Evolutionary conservation across 2,888 invertebrate genomes (phyloP), one percentile per base, ranked within the genome.

Genomic region (Xestia sexstrigata): DNA sequence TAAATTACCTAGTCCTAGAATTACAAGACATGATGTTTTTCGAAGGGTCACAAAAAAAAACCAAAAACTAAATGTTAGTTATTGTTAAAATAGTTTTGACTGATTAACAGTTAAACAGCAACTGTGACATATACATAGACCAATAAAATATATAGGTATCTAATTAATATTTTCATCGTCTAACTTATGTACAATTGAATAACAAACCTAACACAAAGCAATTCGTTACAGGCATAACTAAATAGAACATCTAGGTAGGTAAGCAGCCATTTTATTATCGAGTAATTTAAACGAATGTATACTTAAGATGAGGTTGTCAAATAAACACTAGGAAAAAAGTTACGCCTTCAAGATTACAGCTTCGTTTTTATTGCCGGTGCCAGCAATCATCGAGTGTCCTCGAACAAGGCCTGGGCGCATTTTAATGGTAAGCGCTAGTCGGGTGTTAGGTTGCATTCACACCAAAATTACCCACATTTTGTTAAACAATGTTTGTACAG

Each of bases 221-320:
- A 76, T 84, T 83, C 76, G 76, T 84, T 83, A 84, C 70, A 80
- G 70, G 73, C 80, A 84, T 83, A 79, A 73, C 52, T 79, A 84
- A 83, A 68, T 65, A 83, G 71, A 23, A 60, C 35, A 63, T 58
- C 49, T 60, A 67, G 45, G 55, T 73, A 70, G 42, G 35, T 52
- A 52, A 35, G 35, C 45, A 60, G 30, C 8, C 1, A 70, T 45
- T 66, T n/a, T 52, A 66, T 70, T 78, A 72, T 55, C 26, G 17
- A 39, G 17, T 62, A 7, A 52, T 78, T 49, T 35, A 49, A 68
- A 45, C 30, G 35, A 35, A 23, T 52, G 0, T 42, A 35, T 52
- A 23, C n/a, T n/a, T n/a, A n/a, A 15, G 35, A 52, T 52, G n/a
- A 52, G 42, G 13, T 17, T 76, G 26, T 65, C n/a, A 35, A 26